Percentiles rank a stretch among this genome's conserved stretches.
Conservation (phyloP, 1,140 invertebrate genomes). For the Oryctes rhinoceros region DNA sequence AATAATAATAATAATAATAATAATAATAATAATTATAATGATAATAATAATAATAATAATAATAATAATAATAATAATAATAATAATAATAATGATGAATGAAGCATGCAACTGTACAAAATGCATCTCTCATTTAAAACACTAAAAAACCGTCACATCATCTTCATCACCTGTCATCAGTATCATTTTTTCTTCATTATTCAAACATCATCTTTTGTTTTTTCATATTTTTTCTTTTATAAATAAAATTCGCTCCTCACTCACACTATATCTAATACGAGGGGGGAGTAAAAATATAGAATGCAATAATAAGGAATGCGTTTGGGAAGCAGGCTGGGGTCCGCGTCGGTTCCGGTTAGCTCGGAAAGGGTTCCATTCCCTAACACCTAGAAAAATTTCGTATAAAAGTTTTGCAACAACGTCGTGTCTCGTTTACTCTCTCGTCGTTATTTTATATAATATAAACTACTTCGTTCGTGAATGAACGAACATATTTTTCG, state of each 20-base stretch:
- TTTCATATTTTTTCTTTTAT: conserved; percentile 39
- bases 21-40: conserved; percentile 47
- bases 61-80: background rate
- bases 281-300: conserved; percentile 55
- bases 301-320: conserved; percentile 58
- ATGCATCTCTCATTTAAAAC: conserved; percentile 53
- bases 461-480: background rate
- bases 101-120: conserved; percentile 59
- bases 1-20: no score
- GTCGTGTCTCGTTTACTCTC: conserved; percentile 19
- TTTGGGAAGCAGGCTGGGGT: conserved; percentile 44
- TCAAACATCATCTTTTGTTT: conserved; percentile 40
- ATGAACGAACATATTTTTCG: conserved; percentile 13
- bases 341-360: background rate
- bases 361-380: background rate
- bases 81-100: conserved; percentile 49
- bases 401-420: conserved; percentile 19
- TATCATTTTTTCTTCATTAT: conserved; percentile 48
- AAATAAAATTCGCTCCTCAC: conserved; percentile 46
- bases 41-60: background rate
- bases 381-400: conserved; percentile 20
- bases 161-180: conserved; percentile 8
- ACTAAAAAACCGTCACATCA: conserved; percentile 51
- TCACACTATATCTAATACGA: conserved; percentile 48
- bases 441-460: background rate